Evolutionary conservation across 2,113 vertebrate species (phyloP), one percentile per base, ranked within the genome.

Genomic region (Caranx melampygus): DNA sequence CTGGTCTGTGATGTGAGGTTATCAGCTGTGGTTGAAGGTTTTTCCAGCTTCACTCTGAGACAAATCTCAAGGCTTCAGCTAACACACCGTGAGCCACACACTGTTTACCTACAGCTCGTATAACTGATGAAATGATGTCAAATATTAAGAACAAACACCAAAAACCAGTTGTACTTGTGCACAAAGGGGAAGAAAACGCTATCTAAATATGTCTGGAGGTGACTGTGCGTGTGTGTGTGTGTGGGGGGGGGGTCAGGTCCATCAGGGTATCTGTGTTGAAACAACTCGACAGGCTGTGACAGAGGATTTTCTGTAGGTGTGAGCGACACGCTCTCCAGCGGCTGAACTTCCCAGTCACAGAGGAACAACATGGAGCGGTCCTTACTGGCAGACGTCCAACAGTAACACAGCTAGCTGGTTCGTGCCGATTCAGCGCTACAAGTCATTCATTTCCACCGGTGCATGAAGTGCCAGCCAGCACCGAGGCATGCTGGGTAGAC

Each of bases 61-160:
- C 75, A 77, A 85, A 60, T 44, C 37, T 83, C 72, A 58, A 81
- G 70, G 79, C 72, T 76, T 72, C 64, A 55, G 47, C 65, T 62
- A 21, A 51, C 52, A 58, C 75, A n/a, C 63, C 14, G 35, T 63
- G 54, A 40, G 49, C 31, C 21, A 52, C 57, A 45, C 55, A 42
- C 16, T 49, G 44, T 35, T 52, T 44, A 34, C 70, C 31, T 12
- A 20, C 11, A 21, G 21, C 35, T 6, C 11, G 33, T 51, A 2
- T 20, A 5, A 54, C 20, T 10, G 55, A 37, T 3, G 14, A n/a
- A 3, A 35, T 0, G 34, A 52, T 18, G 47, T 31, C 31, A 61
- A 45, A 77, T 33, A 45, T 10, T 7, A 37, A 59, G 12, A 63
- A 37, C 45, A n/a, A 7, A 49, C 35, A 26, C 6, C 10, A 21